phyloP scores from a whole-genome alignment of 2,113 vertebrate genomes.

The Butorides virescens region DNA sequence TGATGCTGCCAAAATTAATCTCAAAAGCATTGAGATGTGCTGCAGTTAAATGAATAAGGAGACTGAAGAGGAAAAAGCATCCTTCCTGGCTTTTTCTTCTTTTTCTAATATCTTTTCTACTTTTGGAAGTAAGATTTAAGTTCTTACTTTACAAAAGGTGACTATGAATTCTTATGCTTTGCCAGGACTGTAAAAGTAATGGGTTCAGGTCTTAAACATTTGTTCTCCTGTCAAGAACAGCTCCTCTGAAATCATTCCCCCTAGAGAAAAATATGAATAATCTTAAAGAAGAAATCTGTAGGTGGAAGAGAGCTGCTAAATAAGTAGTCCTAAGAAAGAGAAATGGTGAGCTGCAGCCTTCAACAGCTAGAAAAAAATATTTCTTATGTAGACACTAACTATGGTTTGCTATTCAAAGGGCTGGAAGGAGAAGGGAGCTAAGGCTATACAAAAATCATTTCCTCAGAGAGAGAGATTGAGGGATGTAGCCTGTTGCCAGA shows the following conservation, averaged over 20 bases:
- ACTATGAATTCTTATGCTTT: slow-evolving; percentile 14
- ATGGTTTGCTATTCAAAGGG: slow-evolving; percentile 2
- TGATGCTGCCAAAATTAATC: neutral
- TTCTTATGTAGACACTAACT: neutral
- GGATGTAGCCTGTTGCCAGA: neutral
- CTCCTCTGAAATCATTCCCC: slow-evolving; percentile 20
- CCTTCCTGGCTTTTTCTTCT: neutral
- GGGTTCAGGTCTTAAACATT: slow-evolving; percentile 22
- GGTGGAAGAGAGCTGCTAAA: slow-evolving; percentile 13
- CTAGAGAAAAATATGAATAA: slow-evolving; percentile 12
- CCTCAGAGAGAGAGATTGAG: neutral
- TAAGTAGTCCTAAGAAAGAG: slow-evolving; percentile 25
- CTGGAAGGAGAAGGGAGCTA: neutral
- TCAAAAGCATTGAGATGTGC: neutral
- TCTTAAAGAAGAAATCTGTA: slow-evolving; percentile 42
- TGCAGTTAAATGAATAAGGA: neutral
- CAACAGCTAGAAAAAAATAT: neutral
- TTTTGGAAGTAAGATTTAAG: neutral
- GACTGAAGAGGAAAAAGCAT: neutral
- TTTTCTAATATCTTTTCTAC: neutral
- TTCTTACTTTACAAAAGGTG: neutral
- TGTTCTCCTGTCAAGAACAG: slow-evolving; percentile 15
- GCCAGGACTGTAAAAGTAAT: slow-evolving; percentile 4
- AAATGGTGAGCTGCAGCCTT: neutral
- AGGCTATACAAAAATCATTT: slow-evolving; percentile 20